Evolutionary conservation across 2,113 vertebrate genomes (phyloP).

Genomic region (Cettia cetti): DNA sequence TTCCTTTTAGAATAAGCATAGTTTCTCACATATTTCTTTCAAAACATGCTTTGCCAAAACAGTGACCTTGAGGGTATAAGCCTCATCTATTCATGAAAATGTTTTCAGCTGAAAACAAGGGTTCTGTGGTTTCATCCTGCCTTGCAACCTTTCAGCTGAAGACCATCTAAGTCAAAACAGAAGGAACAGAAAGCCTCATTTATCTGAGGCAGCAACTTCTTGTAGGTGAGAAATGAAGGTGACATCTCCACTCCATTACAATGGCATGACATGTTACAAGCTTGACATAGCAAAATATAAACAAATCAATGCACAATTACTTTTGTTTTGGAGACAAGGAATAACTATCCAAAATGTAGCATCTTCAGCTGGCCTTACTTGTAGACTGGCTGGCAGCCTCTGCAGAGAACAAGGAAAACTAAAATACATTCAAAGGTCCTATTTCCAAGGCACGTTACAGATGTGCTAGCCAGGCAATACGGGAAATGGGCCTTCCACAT

Average conservation of each 20-base stretch:
- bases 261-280: neutral
- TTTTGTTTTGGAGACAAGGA: neutral
- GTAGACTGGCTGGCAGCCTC: constrained; percentile 11
- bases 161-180: neutral
- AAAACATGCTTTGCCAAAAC: neutral
- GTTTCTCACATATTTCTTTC: neutral
- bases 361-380: neutral
- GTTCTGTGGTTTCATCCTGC: neutral
- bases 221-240: neutral
- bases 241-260: neutral
- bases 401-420: neutral
- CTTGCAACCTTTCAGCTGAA: neutral
- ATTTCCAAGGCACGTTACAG: neutral
- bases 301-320: neutral
- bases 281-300: neutral
- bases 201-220: neutral
- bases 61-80: neutral
- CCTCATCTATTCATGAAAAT: neutral
- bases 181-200: neutral
- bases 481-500: neutral
- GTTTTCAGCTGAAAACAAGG: neutral
- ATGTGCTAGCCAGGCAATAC: neutral
- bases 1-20: constrained; percentile 13
- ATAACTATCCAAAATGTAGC: neutral
- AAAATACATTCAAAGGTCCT: neutral